Conservation (phyloP, 2,888 invertebrate species). For the Yponomeuta sedellus region DNA sequence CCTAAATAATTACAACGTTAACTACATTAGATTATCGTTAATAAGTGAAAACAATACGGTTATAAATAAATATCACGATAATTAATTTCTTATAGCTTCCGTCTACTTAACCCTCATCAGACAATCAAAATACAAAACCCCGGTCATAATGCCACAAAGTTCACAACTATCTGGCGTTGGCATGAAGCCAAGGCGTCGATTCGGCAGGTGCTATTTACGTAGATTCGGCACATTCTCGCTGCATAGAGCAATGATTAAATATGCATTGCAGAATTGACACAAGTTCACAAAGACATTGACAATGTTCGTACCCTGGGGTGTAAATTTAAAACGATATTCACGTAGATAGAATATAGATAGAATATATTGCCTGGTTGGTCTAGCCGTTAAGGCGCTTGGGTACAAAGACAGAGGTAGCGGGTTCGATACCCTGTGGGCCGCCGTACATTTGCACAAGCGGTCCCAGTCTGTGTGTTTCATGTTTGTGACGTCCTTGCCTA, state of each 20-base stretch:
- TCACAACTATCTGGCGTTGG: slow-evolving; percentile 27
- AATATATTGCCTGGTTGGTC: no score
- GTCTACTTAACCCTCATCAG: not conserved
- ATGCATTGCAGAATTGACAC: not conserved
- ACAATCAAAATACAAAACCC: not conserved
- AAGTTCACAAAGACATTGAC: not conserved
- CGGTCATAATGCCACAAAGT: slow-evolving; percentile 5
- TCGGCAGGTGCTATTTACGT: slow-evolving; percentile 52
- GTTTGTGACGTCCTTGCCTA: no score
- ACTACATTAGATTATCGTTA: no score
- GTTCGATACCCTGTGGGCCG: no score
- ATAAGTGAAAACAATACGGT: no score
- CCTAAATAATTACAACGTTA: no score
- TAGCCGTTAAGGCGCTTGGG: no score
- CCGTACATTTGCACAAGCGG: no score
- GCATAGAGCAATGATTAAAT: slow-evolving; percentile 16
- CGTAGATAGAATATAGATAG: no score
- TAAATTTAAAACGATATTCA: not conserved
- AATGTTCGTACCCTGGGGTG: not conserved
- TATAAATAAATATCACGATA: no score
- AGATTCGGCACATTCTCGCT: slow-evolving; percentile 36
- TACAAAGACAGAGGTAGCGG: no score
- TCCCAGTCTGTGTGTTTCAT: no score
- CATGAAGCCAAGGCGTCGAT: slow-evolving; percentile 41
- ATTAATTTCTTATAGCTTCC: not conserved